Percentiles rank a stretch among this genome's conserved stretches.
Conservation (phyloP, 1,140 invertebrate genomes). For the Galendromus occidentalis region DNA sequence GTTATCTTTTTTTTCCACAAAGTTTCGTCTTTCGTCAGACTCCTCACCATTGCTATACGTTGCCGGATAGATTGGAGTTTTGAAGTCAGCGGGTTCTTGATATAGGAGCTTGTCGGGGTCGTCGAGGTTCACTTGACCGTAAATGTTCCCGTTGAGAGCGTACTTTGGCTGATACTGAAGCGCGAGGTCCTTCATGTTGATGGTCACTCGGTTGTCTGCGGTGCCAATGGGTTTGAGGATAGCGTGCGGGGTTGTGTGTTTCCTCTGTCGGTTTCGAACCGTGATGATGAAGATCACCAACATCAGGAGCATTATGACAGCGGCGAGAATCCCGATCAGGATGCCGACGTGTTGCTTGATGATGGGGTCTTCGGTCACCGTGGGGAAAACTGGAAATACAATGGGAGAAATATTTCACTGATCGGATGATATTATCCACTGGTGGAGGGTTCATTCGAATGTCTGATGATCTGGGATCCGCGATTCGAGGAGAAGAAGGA, state of each 20-base stretch:
- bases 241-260: constrained; percentile 49
- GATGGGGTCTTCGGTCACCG: constrained; percentile 33
- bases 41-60: constrained; percentile 25
- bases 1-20: no score
- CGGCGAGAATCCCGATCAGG: constrained; percentile 52
- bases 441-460: not conserved
- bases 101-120: constrained; percentile 28
- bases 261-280: constrained; percentile 47
- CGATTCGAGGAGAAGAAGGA: no score
- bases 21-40: not conserved
- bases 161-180: constrained; percentile 25
- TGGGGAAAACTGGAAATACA: constrained; percentile 34
- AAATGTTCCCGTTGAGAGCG: constrained; percentile 33
- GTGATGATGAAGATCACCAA: constrained; percentile 51
- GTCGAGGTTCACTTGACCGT: constrained; percentile 34
- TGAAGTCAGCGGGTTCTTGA: constrained; percentile 25
- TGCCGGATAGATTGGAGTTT: constrained; percentile 24
- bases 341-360: constrained; percentile 45
- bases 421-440: constrained; percentile 28
- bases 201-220: constrained; percentile 32
- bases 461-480: not conserved
- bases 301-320: constrained; percentile 45
- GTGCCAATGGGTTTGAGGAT: constrained; percentile 37
- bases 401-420: constrained; percentile 18
- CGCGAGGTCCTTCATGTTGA: constrained; percentile 41